Evolutionary conservation across 2,888 invertebrate genomes (phyloP), one percentile per base, ranked within the genome.

Genomic region (Gonocerus acuteangulatus): DNA sequence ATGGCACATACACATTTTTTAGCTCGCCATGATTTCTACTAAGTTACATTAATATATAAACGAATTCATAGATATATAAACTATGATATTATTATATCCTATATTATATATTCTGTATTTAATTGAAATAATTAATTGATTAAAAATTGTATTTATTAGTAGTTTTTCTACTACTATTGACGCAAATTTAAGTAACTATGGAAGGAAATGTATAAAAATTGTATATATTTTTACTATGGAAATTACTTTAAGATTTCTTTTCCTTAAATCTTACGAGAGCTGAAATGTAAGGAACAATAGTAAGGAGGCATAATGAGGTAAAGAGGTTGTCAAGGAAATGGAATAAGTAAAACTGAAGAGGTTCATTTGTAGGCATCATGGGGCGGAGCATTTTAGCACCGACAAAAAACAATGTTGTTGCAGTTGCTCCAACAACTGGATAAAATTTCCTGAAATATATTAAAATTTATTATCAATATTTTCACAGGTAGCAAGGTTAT

Each of bases 291-390:
- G 65, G 65, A 16, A 65, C 62, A 27, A 63, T 47, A 11, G 63
- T 63, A 11, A 65, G 48, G n/a, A 63, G 22, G 42, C 61, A 63
- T 11, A 63, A 48, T 52, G 22, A 54, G n/a, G 59, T 61, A 51
- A 65, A 63, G 7, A 63, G 13, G 27, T 63, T 61, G 42, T 63
- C 65, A 34, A 65, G 62, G 54, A 68, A 66, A 42, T 69, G 69
- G 60, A 68, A 68, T 13, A 66, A 51, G 57, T 70, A 71, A 62
- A 70, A 71, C 15, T 68, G 62, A 19, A 68, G 51, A 6, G 66
- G 67, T 39, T 69, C 67, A 51, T 67, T 66, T 11, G 68, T 68
- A 6, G 71, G 71, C 60, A 70, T 68, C 15, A 69, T 58, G 16
- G 67, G 66, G 45, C 68, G 66, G 18, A 69, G 66, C 47, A 69